phyloP scores from a whole-genome alignment of 2,797 vertebrate genomes.

The Poecilia velifera region DNA sequence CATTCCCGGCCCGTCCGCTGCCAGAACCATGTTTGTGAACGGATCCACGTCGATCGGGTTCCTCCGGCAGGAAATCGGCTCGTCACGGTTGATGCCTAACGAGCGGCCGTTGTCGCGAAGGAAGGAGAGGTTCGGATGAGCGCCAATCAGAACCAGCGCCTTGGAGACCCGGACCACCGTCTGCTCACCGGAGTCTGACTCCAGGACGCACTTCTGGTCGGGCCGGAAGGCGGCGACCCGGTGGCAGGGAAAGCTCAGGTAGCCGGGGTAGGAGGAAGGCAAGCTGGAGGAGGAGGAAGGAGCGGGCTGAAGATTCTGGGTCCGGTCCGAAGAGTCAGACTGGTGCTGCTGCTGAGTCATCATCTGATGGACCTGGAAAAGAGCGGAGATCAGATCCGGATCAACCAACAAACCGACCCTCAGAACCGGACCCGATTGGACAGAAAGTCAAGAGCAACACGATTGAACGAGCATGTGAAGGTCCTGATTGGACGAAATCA shows the following conservation, averaged over 20 bases:
- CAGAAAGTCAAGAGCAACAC: too few species aligned
- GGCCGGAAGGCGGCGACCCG: conserved; percentile 73
- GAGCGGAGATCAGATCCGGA: not conserved
- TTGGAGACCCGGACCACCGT: conserved; percentile 79
- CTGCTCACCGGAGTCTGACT: conserved; percentile 66
- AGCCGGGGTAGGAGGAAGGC: conserved; percentile 78
- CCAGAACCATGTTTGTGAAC: conserved; percentile 71
- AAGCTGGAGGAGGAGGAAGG: conserved; percentile 5
- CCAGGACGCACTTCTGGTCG: conserved; percentile 79
- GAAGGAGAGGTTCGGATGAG: conserved; percentile 83
- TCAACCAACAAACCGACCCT: not conserved
- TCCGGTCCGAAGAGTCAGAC: not conserved
- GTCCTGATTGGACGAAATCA: too few species aligned
- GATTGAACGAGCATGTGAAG: too few species aligned
- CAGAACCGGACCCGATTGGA: not conserved
- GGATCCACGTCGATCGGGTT: conserved; percentile 83
- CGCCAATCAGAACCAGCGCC: conserved; percentile 82
- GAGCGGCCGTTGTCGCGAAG: conserved; percentile 64
- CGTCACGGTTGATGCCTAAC: conserved; percentile 57
- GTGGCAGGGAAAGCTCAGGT: conserved; percentile 82
- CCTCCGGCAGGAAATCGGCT: conserved; percentile 78
- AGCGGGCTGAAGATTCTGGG: conserved; percentile 9
- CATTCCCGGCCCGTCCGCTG: conserved; percentile 71
- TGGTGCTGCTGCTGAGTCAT: conserved; percentile 83
- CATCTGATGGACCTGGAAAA: conserved; percentile 82